These are phyloP conservation scores for Sminthurinus aureus DNA, from an alignment of 2,888 invertebrate genomes.

Conservation along the genomic window DNA sequence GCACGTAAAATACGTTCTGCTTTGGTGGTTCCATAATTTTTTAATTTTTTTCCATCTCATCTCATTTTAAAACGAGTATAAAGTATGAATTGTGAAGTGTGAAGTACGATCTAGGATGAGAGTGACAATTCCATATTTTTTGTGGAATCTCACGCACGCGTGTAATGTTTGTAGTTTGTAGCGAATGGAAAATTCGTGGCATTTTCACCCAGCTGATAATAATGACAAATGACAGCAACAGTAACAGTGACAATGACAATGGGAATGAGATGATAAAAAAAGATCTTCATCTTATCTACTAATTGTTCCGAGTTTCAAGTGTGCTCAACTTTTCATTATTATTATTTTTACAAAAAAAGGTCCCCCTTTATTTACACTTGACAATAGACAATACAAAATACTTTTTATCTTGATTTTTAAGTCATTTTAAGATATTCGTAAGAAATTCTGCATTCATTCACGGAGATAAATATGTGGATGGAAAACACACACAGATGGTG, in stretches of 20 bases:
- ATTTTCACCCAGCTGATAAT: conserved; percentile 22
- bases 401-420: too few species aligned
- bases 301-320: background rate
- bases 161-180: background rate
- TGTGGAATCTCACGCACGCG: background rate
- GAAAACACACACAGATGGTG: too few species aligned
- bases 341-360: background rate
- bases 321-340: background rate
- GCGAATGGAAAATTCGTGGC: conserved; percentile 19
- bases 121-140: background rate
- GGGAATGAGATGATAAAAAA: too few species aligned
- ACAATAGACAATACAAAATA: too few species aligned
- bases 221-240: background rate
- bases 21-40: background rate
- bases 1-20: background rate
- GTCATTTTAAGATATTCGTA: too few species aligned
- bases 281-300: background rate
- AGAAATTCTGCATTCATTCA: too few species aligned
- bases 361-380: too few species aligned
- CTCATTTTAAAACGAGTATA: background rate
- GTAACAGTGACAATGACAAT: too few species aligned
- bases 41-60: background rate
- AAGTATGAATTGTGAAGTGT: background rate
- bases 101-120: background rate
- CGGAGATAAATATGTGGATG: too few species aligned